Conservation (phyloP, 2,113 vertebrate species). For the Uria aalge region DNA sequence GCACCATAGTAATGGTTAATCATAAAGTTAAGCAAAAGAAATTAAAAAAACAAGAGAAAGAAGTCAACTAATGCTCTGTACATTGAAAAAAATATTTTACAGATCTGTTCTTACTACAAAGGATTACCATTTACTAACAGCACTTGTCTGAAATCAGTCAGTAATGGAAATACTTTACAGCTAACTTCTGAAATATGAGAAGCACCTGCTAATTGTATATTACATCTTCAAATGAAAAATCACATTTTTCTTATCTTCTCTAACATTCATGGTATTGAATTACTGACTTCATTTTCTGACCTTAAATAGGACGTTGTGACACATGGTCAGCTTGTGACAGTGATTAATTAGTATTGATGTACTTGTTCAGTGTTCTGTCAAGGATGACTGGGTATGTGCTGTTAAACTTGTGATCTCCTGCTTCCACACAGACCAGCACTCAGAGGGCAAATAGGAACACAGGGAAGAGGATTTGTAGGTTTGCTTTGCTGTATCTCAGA, state of each 20-base stretch:
- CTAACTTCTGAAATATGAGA: background rate
- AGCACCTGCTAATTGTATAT: background rate
- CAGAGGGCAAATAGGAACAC: background rate
- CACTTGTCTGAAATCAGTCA: background rate
- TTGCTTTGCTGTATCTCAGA: background rate
- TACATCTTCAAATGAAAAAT: background rate
- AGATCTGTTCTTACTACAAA: background rate
- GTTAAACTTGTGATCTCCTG: background rate
- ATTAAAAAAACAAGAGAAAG: background rate
- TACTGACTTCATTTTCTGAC: constrained; percentile 5
- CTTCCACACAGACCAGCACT: background rate
- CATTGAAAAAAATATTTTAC: background rate
- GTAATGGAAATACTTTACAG: background rate
- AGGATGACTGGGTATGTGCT: background rate
- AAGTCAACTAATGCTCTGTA: background rate
- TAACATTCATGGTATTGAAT: background rate
- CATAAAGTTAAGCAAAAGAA: background rate
- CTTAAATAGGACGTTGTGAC: background rate
- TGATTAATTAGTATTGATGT: constrained; percentile 37
- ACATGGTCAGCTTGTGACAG: background rate
- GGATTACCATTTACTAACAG: background rate
- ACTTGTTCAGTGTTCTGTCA: background rate
- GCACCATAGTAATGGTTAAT: background rate
- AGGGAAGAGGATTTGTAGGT: background rate
- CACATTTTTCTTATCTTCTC: background rate